Evolutionary conservation across 64 coral and sea anemone genomes (phyloP).

Genomic region (Montipora cactus): DNA sequence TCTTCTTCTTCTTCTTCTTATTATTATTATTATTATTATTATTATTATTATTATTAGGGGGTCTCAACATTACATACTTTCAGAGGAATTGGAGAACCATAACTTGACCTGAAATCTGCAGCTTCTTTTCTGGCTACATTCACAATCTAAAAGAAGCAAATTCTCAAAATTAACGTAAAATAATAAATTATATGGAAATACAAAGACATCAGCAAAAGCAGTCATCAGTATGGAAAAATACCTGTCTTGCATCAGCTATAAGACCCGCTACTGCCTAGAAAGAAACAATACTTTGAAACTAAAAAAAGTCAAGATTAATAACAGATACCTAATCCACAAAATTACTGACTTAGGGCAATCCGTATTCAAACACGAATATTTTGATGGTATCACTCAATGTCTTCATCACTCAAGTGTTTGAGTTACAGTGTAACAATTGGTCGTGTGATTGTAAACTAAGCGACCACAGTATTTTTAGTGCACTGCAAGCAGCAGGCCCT

Average conservation of each 20-base stretch:
- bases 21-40: too few species aligned
- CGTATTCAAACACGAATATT: too few species aligned
- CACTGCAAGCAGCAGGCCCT: too few species aligned
- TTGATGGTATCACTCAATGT: too few species aligned
- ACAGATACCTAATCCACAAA: neutral
- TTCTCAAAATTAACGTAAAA: neutral
- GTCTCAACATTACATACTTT: conserved; percentile 65
- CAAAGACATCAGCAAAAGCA: neutral
- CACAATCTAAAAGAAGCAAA: conserved; percentile 79
- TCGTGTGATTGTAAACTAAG: too few species aligned
- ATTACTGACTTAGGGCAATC: neutral
- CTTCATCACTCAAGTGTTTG: too few species aligned
- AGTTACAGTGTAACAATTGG: too few species aligned
- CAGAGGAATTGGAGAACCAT: conserved; percentile 96
- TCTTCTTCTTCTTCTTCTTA: too few species aligned
- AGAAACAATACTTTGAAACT: neutral
- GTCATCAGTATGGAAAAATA: neutral
- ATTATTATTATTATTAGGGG: neutral
- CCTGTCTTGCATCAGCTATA: conserved; percentile 99
- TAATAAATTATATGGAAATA: neutral
- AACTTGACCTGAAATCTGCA: conserved; percentile 89
- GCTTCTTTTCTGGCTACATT: conserved; percentile 92
- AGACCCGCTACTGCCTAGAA: conserved; percentile 96
- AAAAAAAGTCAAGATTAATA: neutral
- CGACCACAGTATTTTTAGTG: too few species aligned